These are phyloP conservation scores for Carduelis carduelis DNA, from an alignment of 2,797 vertebrate genomes.

Conservation along the genomic window DNA sequence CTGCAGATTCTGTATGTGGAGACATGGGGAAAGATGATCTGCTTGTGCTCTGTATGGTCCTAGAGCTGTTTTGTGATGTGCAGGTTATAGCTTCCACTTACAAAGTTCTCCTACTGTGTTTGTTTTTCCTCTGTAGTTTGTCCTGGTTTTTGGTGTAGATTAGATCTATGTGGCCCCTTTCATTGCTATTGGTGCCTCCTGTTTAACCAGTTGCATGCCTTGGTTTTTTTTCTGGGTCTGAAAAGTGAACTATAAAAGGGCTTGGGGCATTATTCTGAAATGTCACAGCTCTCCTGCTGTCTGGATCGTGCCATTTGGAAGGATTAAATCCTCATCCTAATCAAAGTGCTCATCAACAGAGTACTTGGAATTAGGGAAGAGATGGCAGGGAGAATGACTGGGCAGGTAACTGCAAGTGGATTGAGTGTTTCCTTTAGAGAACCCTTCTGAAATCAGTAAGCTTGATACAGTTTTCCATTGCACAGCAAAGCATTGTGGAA, in stretches of 20 bases:
- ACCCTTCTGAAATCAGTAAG: neutral
- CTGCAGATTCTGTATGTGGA: neutral
- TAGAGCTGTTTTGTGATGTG: neutral
- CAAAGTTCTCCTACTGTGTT: neutral
- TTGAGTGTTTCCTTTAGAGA: neutral
- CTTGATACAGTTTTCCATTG: neutral
- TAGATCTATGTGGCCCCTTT: neutral
- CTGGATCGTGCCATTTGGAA: neutral
- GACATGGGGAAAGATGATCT: fast-evolving
- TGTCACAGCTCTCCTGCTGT: neutral
- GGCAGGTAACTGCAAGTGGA: neutral
- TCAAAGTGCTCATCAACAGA: neutral
- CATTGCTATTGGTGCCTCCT: neutral
- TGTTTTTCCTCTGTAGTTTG: neutral
- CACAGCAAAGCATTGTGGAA: neutral
- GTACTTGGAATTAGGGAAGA: neutral
- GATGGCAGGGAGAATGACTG: neutral
- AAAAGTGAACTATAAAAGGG: neutral
- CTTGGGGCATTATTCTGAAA: neutral
- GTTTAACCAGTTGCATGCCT: neutral
- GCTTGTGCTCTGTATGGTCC: neutral
- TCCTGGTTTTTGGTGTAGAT: neutral
- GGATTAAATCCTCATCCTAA: neutral
- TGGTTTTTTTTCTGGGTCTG: neutral
- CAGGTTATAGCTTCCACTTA: neutral